phyloP scores from a whole-genome alignment of 2,797 vertebrate species.

The Thalassophryne amazonica region DNA sequence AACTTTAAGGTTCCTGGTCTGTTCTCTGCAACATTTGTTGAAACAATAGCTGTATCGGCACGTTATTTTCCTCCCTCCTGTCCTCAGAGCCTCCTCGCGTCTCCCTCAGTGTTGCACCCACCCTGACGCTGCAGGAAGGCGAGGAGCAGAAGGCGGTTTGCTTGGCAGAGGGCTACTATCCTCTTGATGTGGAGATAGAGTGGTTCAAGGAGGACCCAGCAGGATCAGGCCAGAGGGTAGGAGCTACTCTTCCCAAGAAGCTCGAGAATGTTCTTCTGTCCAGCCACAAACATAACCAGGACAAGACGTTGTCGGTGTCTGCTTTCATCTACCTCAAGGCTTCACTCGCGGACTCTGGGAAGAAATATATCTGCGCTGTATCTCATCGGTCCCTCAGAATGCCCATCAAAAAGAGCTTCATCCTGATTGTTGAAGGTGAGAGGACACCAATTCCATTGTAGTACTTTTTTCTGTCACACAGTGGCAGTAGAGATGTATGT shows the following conservation, averaged over 20 bases:
- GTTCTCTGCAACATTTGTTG: no score
- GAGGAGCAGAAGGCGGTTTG: constrained; percentile 74
- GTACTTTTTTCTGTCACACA: constrained; percentile 26
- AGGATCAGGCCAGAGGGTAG: constrained; percentile 33
- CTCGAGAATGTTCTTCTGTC: constrained; percentile 70
- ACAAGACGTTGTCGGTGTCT: constrained; percentile 73
- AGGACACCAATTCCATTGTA: background rate
- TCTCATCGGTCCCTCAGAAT: constrained; percentile 68
- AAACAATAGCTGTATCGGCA: background rate
- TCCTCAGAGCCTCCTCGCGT: constrained; percentile 74
- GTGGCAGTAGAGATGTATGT: constrained; percentile 33
- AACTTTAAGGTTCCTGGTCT: no score
- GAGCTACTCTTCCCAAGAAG: constrained; percentile 54
- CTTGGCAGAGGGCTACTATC: constrained; percentile 69
- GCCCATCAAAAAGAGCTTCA: constrained; percentile 75
- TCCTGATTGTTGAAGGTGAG: constrained; percentile 63
- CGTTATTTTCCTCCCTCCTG: background rate
- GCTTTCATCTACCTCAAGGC: constrained; percentile 76
- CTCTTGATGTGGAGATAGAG: constrained; percentile 72
- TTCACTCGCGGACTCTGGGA: constrained; percentile 45
- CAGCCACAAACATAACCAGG: constrained; percentile 70
- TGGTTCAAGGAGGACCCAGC: constrained; percentile 63
- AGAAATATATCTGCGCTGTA: constrained; percentile 72
- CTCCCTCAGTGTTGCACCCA: constrained; percentile 53
- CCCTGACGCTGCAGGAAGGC: constrained; percentile 57